Base-by-base conservation (phyloP, 2,797 vertebrate species). In the Coilia nasus region DNA sequence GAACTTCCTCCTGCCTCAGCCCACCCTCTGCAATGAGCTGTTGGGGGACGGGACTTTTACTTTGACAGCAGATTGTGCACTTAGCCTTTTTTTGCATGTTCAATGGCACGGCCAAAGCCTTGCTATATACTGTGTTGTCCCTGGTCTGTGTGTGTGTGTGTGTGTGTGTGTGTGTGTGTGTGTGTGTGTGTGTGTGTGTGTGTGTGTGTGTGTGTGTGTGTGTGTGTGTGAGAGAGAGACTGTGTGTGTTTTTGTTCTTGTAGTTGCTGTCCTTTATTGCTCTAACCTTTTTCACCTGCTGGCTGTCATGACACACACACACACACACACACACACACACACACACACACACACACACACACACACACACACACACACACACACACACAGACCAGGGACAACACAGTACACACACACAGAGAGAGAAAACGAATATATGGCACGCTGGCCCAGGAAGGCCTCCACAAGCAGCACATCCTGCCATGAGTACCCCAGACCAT, bases 211-310 rank as follows among this genome's bases (percentile, higher is more conserved):
- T n/a, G 59, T 62, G 59, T n/a, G 10, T 64, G 60, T 64, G 62
- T 64, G 60, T 62, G n/a, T 14, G 23, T n/a, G 35, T 2, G 35
- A 41, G 35, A 41, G 35, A 41, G 35, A 41, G 35, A 41, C 35
- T 41, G 35, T 41, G 35, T 41, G 35, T 47, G 31, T 28, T 19
- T 2, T 25, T 17, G 44, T 75, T 19, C 71, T 25, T 64, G 56
- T 21, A 59, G n/a, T 28, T 81, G 10, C 80, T 57, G 85, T 89
- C 82, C 60, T 67, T 78, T 83, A 83, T 83, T 88, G 89, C 89
- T 90, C 89, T 91, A 88, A 90, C 57, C 47, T 82, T 80, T 81
- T 75, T 57, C 23, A 60, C n/a, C 67, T 80, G 50, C 67, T 50
- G 62, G 23, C 31, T 12, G 9, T 28, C 23, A 64, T 28, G 62